phyloP scores from a whole-genome alignment of 2,888 invertebrate species.

The Panopea generosa region DNA sequence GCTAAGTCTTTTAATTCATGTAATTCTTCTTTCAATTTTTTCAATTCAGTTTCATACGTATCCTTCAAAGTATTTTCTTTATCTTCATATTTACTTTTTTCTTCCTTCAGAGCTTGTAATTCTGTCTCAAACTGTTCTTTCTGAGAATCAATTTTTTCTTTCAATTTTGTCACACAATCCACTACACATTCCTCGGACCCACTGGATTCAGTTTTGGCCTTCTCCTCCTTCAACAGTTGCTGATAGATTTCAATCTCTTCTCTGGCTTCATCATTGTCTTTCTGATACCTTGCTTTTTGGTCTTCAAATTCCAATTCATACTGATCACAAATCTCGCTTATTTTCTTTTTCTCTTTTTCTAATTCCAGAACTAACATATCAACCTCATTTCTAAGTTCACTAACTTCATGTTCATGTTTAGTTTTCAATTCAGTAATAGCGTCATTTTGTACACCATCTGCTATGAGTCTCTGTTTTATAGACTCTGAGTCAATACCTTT shows the following conservation, averaged over 20 bases:
- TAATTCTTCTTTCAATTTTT: not conserved
- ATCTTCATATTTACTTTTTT: not conserved
- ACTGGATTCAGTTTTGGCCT: not conserved
- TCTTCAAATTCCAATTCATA: slow-evolving; percentile 53
- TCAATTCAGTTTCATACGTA: slow-evolving; percentile 3
- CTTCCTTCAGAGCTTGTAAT: slow-evolving; percentile 3
- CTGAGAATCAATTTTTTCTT: slow-evolving; percentile 1
- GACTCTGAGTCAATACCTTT: slow-evolving; percentile 44
- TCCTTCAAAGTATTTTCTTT: not conserved
- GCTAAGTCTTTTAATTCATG: not conserved
- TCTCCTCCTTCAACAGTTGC: slow-evolving; percentile 44
- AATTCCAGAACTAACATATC: slow-evolving; percentile 52
- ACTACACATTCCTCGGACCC: not conserved
- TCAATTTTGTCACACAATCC: not conserved
- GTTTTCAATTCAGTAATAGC: slow-evolving; percentile 27
- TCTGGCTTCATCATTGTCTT: slow-evolving; percentile 44
- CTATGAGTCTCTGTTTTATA: slow-evolving; percentile 43
- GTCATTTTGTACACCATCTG: slow-evolving; percentile 6
- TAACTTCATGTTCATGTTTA: slow-evolving; percentile 41
- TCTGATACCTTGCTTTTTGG: slow-evolving; percentile 38
- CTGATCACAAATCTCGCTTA: slow-evolving; percentile 31
- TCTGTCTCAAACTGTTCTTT: slow-evolving; percentile 5
- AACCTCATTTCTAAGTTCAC: slow-evolving; percentile 53
- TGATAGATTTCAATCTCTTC: slow-evolving; percentile 54
- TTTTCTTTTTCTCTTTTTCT: slow-evolving; percentile 54